Evolutionary conservation across 2,113 vertebrate species (phyloP).

Genomic region (Neodontobutis hainanensis): DNA sequence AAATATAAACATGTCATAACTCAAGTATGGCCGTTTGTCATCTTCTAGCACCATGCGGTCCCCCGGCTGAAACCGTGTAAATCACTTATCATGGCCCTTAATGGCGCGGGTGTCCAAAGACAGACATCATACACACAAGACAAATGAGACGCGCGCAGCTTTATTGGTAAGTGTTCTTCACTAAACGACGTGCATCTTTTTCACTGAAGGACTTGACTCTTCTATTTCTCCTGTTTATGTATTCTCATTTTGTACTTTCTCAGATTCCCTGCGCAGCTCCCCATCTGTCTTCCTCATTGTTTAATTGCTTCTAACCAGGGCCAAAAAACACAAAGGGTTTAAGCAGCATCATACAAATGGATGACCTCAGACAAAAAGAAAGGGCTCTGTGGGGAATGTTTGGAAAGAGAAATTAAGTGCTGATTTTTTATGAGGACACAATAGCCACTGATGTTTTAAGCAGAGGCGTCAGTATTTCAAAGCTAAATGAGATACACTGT

Average conservation of each 20-base stretch:
- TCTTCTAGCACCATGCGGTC: conserved; percentile 7
- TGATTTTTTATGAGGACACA: conserved; percentile 11
- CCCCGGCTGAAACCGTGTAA: conserved; percentile 24
- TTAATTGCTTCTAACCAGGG: conserved; percentile 6
- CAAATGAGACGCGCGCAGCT: conserved; percentile 34
- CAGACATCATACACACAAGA: conserved; percentile 37
- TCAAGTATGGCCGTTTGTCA: conserved; percentile 45
- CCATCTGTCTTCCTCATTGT: conserved; percentile 34
- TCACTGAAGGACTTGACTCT: not conserved
- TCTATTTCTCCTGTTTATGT: conserved; percentile 37
- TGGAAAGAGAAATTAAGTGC: conserved; percentile 33
- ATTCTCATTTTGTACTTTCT: conserved; percentile 13
- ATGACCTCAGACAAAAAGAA: conserved; percentile 36
- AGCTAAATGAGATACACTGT: not conserved
- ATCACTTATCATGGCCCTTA: conserved; percentile 44
- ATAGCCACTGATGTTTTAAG: not conserved
- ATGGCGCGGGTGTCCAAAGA: conserved; percentile 40
- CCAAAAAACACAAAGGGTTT: conserved; percentile 46
- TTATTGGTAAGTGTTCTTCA: conserved; percentile 27
- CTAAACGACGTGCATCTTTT: conserved; percentile 38
- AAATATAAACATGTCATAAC: conserved; percentile 61
- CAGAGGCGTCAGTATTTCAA: conserved; percentile 6
- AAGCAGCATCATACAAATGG: conserved; percentile 14
- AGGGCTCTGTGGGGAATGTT: conserved; percentile 10
- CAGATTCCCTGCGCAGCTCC: conserved; percentile 16